Conservation (phyloP, 2,888 invertebrate genomes). For the Heterodera filipjevi region DNA sequence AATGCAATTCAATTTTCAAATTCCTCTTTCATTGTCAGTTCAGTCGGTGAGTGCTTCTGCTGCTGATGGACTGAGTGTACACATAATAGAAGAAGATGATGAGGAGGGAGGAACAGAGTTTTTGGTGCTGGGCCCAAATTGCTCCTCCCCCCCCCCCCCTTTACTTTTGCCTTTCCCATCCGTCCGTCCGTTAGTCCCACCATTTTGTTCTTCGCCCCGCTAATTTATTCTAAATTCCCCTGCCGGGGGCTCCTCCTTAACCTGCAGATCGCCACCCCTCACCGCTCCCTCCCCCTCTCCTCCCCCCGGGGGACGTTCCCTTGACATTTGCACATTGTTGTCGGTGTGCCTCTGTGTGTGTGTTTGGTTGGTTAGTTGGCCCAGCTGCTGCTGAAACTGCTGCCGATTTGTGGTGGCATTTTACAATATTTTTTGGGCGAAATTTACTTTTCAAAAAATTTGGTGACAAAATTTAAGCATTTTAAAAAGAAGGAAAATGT, state of each 20-base stretch:
- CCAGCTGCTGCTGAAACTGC: neutral
- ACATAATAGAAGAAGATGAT: neutral
- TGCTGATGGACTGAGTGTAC: too few relatives aligned
- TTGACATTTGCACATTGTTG: slow-evolving; percentile 1
- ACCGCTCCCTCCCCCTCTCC: neutral
- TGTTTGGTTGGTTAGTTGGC: neutral
- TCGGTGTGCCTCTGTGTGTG: neutral
- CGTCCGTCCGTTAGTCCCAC: neutral
- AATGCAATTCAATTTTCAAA: too few relatives aligned
- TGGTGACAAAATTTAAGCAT: neutral
- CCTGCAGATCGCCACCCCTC: neutral
- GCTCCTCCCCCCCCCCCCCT: neutral
- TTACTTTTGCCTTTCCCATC: neutral
- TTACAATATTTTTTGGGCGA: neutral
- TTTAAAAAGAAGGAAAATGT: neutral
- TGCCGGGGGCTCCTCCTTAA: slow-evolving; percentile 1
- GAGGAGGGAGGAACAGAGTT: neutral
- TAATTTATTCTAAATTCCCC: slow-evolving; percentile 5
- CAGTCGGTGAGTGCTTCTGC: too few relatives aligned
- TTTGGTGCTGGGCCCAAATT: slow-evolving; percentile 1
- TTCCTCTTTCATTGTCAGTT: too few relatives aligned
- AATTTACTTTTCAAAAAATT: slow-evolving; percentile 1
- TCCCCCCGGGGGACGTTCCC: neutral
- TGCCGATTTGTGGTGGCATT: neutral
- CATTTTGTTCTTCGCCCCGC: neutral